Conservation (phyloP, 2,113 vertebrate genomes). For the Ranitomeya variabilis region DNA sequence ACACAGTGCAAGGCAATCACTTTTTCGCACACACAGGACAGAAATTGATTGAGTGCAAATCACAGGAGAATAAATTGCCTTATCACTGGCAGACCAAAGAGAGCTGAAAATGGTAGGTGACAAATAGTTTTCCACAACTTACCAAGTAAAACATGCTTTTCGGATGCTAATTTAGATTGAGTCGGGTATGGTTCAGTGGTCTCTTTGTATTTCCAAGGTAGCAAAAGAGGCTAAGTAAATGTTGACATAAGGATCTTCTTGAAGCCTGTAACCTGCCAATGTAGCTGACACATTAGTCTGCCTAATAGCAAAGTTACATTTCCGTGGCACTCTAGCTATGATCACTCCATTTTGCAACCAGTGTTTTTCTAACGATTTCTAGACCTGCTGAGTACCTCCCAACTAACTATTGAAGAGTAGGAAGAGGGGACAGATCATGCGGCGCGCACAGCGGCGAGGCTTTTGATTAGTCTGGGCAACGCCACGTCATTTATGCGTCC, state of each 20-base stretch:
- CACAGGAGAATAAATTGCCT: slow-evolving; percentile 39
- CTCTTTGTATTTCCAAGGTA: slow-evolving; percentile 18
- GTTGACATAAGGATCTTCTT: slow-evolving; percentile 30
- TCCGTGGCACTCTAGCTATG: background rate
- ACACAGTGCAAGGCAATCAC: slow-evolving; percentile 36
- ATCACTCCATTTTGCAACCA: background rate
- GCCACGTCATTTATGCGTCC: too few species aligned
- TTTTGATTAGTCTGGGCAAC: too few species aligned
- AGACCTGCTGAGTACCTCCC: background rate
- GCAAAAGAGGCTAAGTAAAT: slow-evolving; percentile 1
- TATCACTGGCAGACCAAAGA: slow-evolving; percentile 39
- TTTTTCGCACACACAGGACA: slow-evolving; percentile 32
- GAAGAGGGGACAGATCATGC: too few species aligned
- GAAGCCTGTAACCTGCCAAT: background rate
- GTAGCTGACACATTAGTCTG: background rate
- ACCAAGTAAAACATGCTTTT: slow-evolving; percentile 3
- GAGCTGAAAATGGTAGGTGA: slow-evolving; percentile 33
- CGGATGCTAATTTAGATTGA: slow-evolving; percentile 37
- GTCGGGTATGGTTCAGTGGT: slow-evolving; percentile 7
- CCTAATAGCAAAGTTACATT: background rate
- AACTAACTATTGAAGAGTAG: too few species aligned
- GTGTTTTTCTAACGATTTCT: background rate
- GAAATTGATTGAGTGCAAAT: slow-evolving; percentile 48
- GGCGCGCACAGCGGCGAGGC: too few species aligned
- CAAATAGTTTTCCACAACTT: slow-evolving; percentile 43